Conservation (phyloP, 2,113 vertebrate species). For the Antigone vipio region DNA sequence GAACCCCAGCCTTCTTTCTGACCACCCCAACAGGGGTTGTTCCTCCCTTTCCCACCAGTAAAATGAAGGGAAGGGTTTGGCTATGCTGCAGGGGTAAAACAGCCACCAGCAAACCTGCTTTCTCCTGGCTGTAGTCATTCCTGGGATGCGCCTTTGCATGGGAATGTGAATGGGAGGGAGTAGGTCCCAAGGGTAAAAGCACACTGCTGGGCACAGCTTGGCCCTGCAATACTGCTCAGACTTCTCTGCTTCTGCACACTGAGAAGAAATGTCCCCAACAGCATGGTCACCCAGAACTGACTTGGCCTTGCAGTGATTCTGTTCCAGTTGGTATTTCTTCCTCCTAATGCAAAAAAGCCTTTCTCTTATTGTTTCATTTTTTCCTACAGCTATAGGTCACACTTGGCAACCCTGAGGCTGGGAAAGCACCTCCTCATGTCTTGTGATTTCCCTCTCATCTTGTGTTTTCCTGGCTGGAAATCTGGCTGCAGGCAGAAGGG, state of each 20-base stretch:
- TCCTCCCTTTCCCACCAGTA: not conserved
- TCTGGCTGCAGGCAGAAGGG: not conserved
- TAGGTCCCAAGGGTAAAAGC: not conserved
- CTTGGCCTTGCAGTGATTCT: not conserved
- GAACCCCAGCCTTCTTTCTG: not conserved
- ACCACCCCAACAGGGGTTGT: fast-evolving
- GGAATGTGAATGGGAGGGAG: not conserved
- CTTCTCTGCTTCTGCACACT: not conserved
- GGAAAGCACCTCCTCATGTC: not conserved
- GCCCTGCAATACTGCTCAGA: not conserved
- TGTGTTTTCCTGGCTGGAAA: not conserved
- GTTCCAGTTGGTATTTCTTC: not conserved
- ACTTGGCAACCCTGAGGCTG: not conserved
- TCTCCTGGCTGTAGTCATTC: not conserved
- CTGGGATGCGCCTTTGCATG: not conserved
- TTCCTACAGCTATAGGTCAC: not conserved
- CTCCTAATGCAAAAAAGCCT: not conserved
- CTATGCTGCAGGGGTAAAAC: not conserved
- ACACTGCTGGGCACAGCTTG: not conserved
- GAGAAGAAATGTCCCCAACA: not conserved
- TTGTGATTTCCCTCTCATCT: not conserved
- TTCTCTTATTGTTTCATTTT: not conserved
- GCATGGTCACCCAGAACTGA: not conserved
- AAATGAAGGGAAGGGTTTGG: not conserved
- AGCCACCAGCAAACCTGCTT: not conserved